phyloP scores from a whole-genome alignment of 2,797 vertebrate genomes.

The Myotis planiceps region DNA sequence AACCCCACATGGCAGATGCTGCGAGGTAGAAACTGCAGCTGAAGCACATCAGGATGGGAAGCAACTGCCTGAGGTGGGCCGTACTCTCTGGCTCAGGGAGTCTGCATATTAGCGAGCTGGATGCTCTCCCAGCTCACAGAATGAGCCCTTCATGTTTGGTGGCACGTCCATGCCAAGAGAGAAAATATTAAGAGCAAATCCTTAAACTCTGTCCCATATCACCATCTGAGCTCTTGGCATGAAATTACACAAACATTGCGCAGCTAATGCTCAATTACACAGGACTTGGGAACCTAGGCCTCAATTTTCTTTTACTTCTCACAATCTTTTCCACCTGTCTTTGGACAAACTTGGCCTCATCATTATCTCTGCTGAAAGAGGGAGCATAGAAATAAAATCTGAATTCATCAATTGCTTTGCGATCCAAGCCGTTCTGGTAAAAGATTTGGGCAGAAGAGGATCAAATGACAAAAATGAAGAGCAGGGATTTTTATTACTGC shows the following conservation, averaged over 20 bases:
- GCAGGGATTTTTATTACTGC: background rate
- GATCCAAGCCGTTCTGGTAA: background rate
- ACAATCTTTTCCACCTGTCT: background rate
- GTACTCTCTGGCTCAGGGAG: background rate
- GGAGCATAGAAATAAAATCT: background rate
- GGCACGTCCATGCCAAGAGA: background rate
- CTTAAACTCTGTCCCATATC: background rate
- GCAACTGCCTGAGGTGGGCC: background rate
- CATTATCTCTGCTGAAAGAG: background rate
- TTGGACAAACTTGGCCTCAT: background rate
- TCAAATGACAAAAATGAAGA: background rate
- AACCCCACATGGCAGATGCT: background rate
- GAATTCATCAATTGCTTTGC: background rate
- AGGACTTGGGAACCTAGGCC: background rate
- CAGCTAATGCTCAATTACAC: background rate
- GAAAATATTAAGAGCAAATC: conserved; percentile 43
- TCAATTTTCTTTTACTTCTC: background rate
- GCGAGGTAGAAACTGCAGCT: background rate
- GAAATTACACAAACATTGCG: background rate
- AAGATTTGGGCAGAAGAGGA: background rate
- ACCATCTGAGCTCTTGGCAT: background rate
- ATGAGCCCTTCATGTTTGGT: background rate
- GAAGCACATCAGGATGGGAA: background rate
- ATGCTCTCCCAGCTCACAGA: background rate
- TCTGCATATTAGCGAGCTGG: background rate